Base-by-base conservation (phyloP, 2,797 vertebrate genomes). In the Sebastes reedi region DNA sequence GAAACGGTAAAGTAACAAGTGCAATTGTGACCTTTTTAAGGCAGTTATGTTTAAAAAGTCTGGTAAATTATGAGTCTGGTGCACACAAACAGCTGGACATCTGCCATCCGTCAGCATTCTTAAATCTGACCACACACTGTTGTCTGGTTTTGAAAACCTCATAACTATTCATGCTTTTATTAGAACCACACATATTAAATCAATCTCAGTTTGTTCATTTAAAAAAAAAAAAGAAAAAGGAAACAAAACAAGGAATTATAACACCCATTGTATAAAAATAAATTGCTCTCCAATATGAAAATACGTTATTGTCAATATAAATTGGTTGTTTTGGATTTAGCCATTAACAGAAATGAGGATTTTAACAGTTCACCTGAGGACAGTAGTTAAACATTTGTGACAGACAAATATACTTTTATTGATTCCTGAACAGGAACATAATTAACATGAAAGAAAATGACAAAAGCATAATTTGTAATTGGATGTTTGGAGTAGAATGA, bases 81-180 rank as follows among this genome's bases (percentile, higher is more conserved):
- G 39, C 59, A 56, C 66, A 82, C 55, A 71, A 14, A 77, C 72
- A 61, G 25, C 32, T 58, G 77, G 73, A 76, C 27, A 10, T 10
- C 61, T 69, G 75, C 34, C 82, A 72, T 64, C 46, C 4, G 18
- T 20, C 75, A 11, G 8, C 22, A n/a, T 50, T 42, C 30, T 22
- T 10, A 27, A n/a, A 30, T 80, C 69, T 61, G 32, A 59, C 32
- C 55, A 71, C 56, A 70, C 64, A 42, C n/a, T 61, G n/a, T 6
- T 74, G 32, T 52, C 39, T 29, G 25, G 55, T 62, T 50, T 61
- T 74, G 32, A 74, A 71, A 66, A 62, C 14, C 52, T 70, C 13
- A 14, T 24, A 36, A 58, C 8, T 39, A 34, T 30, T 67, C 24
- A 60, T 59, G 12, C 8, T 52, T n/a, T 46, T 46, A 56, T 46